Evolutionary conservation across 2,797 vertebrate species (phyloP).

Genomic region (Lindbergichthys nudifrons): DNA sequence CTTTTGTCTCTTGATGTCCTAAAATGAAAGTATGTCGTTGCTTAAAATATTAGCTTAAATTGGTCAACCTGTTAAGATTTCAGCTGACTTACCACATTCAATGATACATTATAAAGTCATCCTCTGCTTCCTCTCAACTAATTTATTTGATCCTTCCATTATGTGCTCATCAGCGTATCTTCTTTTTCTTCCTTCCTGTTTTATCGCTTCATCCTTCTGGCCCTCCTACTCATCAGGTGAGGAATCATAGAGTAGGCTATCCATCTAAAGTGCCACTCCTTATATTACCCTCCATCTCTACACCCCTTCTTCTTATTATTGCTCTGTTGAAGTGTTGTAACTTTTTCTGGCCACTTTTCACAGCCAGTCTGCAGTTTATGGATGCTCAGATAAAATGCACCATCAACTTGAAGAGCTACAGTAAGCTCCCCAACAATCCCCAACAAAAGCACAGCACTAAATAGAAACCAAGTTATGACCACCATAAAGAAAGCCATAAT

Average conservation of each 20-base stretch:
- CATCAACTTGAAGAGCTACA: conserved; percentile 47
- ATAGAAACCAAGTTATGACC: conserved; percentile 23
- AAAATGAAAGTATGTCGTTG: too few relatives aligned
- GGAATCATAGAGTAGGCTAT: conserved; percentile 25
- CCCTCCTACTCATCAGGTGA: conserved; percentile 26
- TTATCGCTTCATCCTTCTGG: conserved; percentile 35
- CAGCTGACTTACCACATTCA: conserved; percentile 14
- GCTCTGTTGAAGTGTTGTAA: conserved; percentile 26
- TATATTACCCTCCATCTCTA: conserved; percentile 15
- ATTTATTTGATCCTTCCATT: conserved; percentile 36
- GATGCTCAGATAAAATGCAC: conserved; percentile 53
- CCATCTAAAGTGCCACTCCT: conserved; percentile 31
- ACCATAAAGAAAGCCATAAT: conserved; percentile 10
- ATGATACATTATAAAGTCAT: not conserved
- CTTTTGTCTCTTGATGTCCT: too few relatives aligned
- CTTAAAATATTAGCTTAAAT: not conserved
- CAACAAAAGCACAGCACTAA: conserved; percentile 26
- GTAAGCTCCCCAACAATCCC: conserved; percentile 43
- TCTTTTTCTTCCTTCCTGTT: conserved; percentile 22
- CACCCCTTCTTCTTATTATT: conserved; percentile 34
- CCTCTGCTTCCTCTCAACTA: conserved; percentile 1
- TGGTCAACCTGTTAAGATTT: not conserved
- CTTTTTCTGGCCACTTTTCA: conserved; percentile 41
- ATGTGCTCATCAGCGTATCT: conserved; percentile 27
- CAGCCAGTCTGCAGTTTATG: conserved; percentile 42